Percentiles rank a stretch among this genome's conserved stretches.
Conservation (phyloP, 1,140 invertebrate genomes). For the Pollicipes pollicipes region DNA sequence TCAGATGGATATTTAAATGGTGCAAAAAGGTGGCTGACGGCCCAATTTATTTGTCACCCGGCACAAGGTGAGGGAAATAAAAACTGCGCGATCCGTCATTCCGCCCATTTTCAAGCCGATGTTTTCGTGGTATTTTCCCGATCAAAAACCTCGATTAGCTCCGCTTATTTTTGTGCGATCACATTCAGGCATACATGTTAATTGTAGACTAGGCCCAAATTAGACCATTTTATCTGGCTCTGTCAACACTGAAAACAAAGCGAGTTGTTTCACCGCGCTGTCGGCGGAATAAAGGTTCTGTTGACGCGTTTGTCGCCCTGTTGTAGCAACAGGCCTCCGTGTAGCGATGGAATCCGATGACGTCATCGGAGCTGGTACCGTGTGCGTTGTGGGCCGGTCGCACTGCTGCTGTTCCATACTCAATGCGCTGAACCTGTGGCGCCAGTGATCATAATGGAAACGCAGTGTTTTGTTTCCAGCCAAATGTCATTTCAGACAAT, state of each 20-base stretch:
- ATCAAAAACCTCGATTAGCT: not conserved
- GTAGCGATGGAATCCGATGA: too few relatives aligned
- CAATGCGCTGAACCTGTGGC: too few relatives aligned
- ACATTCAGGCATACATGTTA: not conserved
- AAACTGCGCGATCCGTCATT: not conserved
- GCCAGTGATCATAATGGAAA: too few relatives aligned
- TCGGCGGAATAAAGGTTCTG: not conserved
- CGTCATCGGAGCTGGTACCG: too few relatives aligned
- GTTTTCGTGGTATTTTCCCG: not conserved
- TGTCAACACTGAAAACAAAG: not conserved
- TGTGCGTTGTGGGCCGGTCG: too few relatives aligned
- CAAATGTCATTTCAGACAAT: too few relatives aligned
- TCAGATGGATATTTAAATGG: constrained; percentile 1
- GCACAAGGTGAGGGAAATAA: not conserved
- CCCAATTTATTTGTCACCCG: not conserved
- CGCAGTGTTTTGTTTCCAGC: too few relatives aligned
- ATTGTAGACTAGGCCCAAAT: not conserved
- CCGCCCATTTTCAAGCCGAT: not conserved
- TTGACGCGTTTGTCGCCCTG: not conserved
- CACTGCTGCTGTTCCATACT: too few relatives aligned
- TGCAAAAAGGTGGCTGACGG: not conserved
- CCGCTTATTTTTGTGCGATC: not conserved
- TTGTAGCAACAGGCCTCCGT: too few relatives aligned
- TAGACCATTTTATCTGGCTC: not conserved
- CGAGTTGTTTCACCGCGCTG: not conserved